A percentile compares a stretch with the other conserved stretches of the same genome.
phyloP scores from a whole-genome alignment of 2,797 vertebrate genomes.

The Cirrhinus mrigala region DNA sequence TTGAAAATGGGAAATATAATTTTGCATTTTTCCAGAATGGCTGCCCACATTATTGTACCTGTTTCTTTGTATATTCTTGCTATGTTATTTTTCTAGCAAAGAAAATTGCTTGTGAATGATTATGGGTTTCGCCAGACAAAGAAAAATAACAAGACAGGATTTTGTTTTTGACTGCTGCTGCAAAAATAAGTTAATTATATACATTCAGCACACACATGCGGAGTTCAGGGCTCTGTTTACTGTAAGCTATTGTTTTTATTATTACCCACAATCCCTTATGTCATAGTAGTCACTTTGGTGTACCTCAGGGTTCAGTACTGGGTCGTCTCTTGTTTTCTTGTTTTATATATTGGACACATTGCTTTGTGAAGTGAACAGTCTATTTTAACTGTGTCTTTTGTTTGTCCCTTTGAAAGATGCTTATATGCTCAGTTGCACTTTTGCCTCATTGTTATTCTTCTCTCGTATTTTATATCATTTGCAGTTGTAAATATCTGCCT shows the following conservation, averaged over 20 bases:
- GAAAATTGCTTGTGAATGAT: background rate
- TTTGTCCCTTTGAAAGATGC: background rate
- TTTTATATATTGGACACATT: background rate
- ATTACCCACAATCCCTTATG: background rate
- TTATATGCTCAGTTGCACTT: background rate
- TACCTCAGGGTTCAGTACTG: constrained; percentile 3
- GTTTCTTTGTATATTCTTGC: background rate
- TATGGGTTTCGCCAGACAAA: constrained; percentile 1
- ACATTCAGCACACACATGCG: background rate
- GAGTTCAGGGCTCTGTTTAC: background rate
- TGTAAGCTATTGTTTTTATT: background rate
- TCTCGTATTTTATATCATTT: background rate
- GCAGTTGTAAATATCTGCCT: background rate
- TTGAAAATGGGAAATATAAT: background rate
- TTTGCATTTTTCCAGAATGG: background rate
- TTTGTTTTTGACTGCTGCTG: background rate
- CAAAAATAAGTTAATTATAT: background rate
- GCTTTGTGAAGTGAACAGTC: background rate
- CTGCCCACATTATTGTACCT: background rate
- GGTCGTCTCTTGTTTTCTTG: background rate
- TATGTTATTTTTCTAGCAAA: background rate
- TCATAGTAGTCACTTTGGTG: background rate
- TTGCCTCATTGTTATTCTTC: constrained; percentile 3
- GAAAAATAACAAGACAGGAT: background rate
- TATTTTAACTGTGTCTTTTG: background rate